A percentile compares a stretch with the other conserved stretches of the same genome.
phyloP scores from a whole-genome alignment of 2,797 vertebrate genomes.

The Corythornis leucogaster region DNA sequence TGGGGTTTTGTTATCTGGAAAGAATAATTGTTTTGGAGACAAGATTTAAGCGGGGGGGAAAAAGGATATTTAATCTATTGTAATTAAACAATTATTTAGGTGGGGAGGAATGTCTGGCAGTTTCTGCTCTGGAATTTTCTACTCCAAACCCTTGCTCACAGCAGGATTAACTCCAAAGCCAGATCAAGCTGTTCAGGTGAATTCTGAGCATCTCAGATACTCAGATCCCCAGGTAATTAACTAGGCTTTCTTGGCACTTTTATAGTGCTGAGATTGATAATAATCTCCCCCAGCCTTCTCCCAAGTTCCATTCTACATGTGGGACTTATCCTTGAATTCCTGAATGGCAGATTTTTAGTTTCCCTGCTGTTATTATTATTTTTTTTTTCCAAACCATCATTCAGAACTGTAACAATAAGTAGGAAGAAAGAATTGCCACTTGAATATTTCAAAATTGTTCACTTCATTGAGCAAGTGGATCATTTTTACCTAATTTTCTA shows the following conservation, averaged over 20 bases:
- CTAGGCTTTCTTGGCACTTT: background rate
- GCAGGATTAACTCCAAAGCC: background rate
- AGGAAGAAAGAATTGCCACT: background rate
- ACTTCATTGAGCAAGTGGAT: background rate
- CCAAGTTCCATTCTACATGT: background rate
- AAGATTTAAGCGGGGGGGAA: background rate
- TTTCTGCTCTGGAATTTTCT: background rate
- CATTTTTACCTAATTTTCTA: background rate
- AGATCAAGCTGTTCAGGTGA: background rate
- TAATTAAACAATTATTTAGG: background rate
- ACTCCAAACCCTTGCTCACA: background rate
- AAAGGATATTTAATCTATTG: background rate
- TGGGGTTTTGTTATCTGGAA: fast-evolving
- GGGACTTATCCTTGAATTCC: background rate
- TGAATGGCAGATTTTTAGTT: background rate
- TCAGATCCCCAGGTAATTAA: too few species aligned
- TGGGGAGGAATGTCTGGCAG: background rate
- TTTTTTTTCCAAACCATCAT: background rate
- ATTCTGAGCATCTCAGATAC: background rate
- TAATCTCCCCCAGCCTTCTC: background rate
- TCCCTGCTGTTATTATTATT: background rate
- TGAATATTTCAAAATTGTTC: background rate
- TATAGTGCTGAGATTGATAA: background rate
- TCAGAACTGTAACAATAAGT: background rate
- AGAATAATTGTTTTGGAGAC: background rate